Evolutionary conservation across 1,140 invertebrate genomes (phyloP).

Genomic region (Aradophagus sp.): DNA sequence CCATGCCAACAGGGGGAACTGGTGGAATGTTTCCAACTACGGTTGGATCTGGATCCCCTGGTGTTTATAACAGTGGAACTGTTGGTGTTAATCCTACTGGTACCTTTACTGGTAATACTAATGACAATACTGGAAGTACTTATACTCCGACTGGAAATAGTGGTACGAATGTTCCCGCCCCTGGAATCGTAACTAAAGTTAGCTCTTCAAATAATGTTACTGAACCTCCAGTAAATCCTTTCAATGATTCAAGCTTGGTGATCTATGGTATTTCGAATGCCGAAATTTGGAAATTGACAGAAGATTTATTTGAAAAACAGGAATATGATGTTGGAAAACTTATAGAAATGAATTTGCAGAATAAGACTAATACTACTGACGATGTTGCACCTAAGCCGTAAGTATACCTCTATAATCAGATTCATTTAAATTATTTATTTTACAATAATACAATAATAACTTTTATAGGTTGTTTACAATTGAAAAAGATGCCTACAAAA

Average conservation of each 20-base stretch:
- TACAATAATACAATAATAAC: constrained; percentile 1
- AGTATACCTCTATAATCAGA: too few relatives aligned
- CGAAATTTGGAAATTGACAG: constrained; percentile 64
- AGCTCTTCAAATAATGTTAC: constrained; percentile 1
- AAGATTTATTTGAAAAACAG: constrained; percentile 66
- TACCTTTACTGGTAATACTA: too few relatives aligned
- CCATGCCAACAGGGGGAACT: constrained; percentile 4
- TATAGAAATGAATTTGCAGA: constrained; percentile 69
- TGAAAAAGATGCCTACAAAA: constrained; percentile 50
- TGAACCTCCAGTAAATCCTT: constrained; percentile 5
- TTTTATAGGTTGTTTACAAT: constrained; percentile 64
- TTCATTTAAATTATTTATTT: background rate
- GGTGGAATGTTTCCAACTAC: background rate
- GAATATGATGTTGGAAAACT: constrained; percentile 61
- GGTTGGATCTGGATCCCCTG: background rate
- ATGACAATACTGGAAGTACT: too few relatives aligned
- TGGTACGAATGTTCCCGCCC: constrained; percentile 18
- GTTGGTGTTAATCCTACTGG: constrained; percentile 3
- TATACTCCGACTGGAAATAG: constrained; percentile 17
- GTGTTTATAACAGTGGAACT: constrained; percentile 1
- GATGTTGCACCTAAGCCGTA: constrained; percentile 66
- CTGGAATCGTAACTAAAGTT: constrained; percentile 36
- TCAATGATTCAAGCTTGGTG: constrained; percentile 34
- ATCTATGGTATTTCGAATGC: constrained; percentile 60
- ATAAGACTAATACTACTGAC: constrained; percentile 61